Evolutionary conservation across 2,888 invertebrate genomes (phyloP).

Genomic region (Pandemis heparana): DNA sequence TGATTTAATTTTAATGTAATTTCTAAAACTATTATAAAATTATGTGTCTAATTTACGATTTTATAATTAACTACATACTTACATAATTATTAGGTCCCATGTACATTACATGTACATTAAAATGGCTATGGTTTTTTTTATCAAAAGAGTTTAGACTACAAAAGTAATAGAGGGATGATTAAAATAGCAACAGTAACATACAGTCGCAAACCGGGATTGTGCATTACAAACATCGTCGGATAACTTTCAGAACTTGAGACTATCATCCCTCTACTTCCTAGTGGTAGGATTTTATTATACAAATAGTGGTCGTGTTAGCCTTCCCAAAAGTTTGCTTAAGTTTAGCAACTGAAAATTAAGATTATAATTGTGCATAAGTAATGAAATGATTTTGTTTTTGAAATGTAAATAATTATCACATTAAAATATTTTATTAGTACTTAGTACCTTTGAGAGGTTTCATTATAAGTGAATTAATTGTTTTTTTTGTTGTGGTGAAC

Average conservation of each 20-base stretch:
- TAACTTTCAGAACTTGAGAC: no score
- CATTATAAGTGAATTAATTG: not conserved
- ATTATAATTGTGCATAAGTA: not conserved
- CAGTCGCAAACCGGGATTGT: no score
- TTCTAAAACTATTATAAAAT: not conserved
- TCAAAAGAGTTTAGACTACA: no score
- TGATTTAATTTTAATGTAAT: not conserved
- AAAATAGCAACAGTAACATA: no score
- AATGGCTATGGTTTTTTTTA: no score
- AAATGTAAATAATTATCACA: not conserved
- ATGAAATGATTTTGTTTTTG: not conserved
- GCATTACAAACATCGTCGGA: no score
- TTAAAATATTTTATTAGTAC: not conserved
- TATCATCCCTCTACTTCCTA: no score
- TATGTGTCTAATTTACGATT: not conserved
- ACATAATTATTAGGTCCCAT: not conserved
- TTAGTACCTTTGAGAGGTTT: not conserved
- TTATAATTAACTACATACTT: not conserved
- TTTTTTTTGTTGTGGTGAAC: not conserved
- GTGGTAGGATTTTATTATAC: not conserved
- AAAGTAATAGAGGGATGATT: no score
- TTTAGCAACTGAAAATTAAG: not conserved
- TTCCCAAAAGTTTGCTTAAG: not conserved
- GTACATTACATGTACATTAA: not conserved
- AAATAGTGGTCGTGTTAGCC: not conserved